phyloP scores from a whole-genome alignment of 2,797 vertebrate genomes.

The Pitangus sulphuratus region DNA sequence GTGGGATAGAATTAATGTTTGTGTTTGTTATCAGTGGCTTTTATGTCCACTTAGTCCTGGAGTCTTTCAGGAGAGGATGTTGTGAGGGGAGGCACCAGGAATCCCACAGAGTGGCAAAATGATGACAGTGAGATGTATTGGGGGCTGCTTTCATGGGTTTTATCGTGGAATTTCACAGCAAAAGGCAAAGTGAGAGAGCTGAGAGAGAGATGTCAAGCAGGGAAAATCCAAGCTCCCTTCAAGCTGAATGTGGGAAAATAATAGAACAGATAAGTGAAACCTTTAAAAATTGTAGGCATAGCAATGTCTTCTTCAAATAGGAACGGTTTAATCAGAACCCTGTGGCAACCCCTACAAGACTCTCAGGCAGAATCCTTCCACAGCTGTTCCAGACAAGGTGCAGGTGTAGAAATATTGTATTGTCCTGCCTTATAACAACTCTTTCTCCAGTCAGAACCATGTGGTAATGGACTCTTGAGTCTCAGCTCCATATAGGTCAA shows the following conservation, averaged over 20 bases:
- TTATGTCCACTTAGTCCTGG: neutral
- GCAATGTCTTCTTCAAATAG: fast-evolving
- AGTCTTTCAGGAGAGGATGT: neutral
- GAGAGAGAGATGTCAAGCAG: neutral
- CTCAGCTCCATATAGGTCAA: fast-evolving
- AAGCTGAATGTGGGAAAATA: neutral
- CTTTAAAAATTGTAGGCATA: neutral
- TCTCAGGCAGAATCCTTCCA: neutral
- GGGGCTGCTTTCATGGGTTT: neutral
- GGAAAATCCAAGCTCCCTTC: neutral
- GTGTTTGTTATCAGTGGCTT: neutral
- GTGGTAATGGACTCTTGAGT: neutral
- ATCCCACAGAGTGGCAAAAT: neutral
- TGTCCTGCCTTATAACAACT: neutral
- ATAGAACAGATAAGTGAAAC: neutral
- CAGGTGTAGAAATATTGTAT: neutral
- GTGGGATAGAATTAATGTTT: neutral
- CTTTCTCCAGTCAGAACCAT: neutral
- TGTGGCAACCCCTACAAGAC: neutral
- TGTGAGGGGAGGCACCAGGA: neutral
- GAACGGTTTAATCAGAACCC: neutral
- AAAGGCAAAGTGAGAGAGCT: neutral
- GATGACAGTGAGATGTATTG: neutral
- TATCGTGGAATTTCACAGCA: neutral
- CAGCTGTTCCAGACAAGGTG: neutral